phyloP scores from a whole-genome alignment of 2,797 vertebrate species.

The Ctenosaura bakeri region DNA sequence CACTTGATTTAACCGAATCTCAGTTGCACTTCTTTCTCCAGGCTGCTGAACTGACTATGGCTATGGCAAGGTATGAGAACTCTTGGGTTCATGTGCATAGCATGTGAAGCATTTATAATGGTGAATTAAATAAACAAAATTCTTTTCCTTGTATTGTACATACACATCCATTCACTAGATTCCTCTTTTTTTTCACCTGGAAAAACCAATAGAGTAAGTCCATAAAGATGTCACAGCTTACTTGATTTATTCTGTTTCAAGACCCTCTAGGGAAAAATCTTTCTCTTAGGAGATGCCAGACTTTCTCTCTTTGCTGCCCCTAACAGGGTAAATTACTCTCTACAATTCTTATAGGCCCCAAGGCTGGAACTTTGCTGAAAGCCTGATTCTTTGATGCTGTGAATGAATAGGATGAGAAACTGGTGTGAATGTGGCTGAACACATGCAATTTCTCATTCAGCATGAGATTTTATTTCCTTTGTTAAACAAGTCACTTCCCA shows the following conservation, averaged over 20 bases:
- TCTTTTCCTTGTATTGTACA: background rate
- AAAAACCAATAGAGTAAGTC: conserved; percentile 1
- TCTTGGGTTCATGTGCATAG: background rate
- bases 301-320: background rate
- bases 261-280: background rate
- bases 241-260: conserved; percentile 17
- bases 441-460: conserved; percentile 15
- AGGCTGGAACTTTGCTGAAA: conserved; percentile 18
- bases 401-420: background rate
- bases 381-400: conserved; percentile 19
- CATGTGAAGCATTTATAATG: background rate
- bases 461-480: background rate
- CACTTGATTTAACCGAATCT: background rate
- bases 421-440: background rate
- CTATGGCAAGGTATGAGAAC: background rate
- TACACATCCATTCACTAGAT: background rate
- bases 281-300: background rate
- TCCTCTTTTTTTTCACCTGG: background rate
- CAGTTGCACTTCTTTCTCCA: background rate
- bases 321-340: conserved; percentile 16
- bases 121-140: background rate
- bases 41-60: background rate
- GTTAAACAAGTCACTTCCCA: background rate
- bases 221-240: conserved; percentile 1
- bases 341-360: background rate